Conservation (phyloP, 2,888 invertebrate genomes). For the Himalopsyche japonica region DNA sequence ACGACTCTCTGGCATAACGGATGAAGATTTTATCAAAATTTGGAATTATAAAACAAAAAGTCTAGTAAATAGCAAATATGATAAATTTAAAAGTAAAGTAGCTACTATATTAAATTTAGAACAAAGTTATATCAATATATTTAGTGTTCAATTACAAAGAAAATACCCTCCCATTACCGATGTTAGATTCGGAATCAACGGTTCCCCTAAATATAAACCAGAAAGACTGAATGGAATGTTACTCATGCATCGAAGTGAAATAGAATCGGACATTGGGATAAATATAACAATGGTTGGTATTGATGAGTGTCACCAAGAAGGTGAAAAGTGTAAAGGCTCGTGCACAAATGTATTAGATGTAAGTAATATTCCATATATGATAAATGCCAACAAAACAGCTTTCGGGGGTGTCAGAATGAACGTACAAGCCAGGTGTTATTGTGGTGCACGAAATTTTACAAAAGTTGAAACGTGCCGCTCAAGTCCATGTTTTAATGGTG, state of each 20-base stretch:
- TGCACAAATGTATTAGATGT: constrained; percentile 75
- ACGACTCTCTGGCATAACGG: constrained; percentile 72
- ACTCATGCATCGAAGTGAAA: constrained; percentile 71
- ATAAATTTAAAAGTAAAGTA: constrained; percentile 70
- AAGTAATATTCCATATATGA: constrained; percentile 71
- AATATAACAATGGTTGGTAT: constrained; percentile 83
- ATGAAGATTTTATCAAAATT: constrained; percentile 77
- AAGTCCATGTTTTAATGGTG: constrained; percentile 77
- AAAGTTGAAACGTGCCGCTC: constrained; percentile 70
- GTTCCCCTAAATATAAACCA: constrained; percentile 72
- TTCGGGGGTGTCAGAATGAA: constrained; percentile 81
- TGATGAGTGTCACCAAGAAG: constrained; percentile 75
- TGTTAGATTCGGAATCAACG: constrained; percentile 75
- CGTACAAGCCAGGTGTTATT: constrained; percentile 72
- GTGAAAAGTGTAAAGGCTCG: constrained; percentile 74
- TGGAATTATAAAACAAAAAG: constrained; percentile 73
- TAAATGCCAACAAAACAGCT: constrained; percentile 83
- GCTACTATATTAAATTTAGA: constrained; percentile 68
- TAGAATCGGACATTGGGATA: constrained; percentile 72
- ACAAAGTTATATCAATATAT: constrained; percentile 74
- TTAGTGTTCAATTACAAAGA: constrained; percentile 73
- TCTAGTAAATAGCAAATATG: constrained; percentile 68
- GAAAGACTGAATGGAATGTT: constrained; percentile 78
- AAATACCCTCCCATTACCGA: constrained; percentile 72
- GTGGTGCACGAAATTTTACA: constrained; percentile 73